These are phyloP conservation scores for Polypterus senegalus DNA, from an alignment of 2,113 vertebrate genomes.

Conservation along the genomic window DNA sequence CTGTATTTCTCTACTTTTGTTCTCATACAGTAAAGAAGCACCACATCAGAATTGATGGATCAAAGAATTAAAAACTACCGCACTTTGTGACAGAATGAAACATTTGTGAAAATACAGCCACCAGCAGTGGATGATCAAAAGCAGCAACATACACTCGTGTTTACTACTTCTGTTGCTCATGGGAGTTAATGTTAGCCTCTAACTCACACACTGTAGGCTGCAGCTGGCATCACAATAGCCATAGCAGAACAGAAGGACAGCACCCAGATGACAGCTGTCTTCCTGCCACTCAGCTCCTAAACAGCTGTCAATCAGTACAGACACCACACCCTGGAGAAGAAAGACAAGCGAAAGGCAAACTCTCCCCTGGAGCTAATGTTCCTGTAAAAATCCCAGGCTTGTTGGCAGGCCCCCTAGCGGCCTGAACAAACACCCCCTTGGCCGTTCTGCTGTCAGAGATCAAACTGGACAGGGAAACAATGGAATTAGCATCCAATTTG, in stretches of 20 bases:
- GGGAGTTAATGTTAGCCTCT: too few species aligned
- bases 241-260: constrained; percentile 43
- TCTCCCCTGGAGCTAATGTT: constrained; percentile 28
- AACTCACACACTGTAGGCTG: constrained; percentile 18
- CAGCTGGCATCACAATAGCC: constrained; percentile 58
- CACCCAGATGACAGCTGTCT: constrained; percentile 74
- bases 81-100: too few species aligned
- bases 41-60: too few species aligned
- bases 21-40: too few species aligned
- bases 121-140: too few species aligned
- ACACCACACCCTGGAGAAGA: constrained; percentile 35
- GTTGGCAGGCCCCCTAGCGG: constrained; percentile 21
- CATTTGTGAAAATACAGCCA: too few species aligned
- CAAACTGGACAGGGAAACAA: constrained; percentile 30
- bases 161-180: too few species aligned
- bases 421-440: constrained; percentile 36
- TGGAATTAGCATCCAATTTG: constrained; percentile 50
- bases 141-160: too few species aligned
- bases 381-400: constrained; percentile 33
- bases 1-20: too few species aligned
- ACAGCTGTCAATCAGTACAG: constrained; percentile 54
- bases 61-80: too few species aligned
- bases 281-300: constrained; percentile 48
- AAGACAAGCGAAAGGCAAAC: constrained; percentile 19
- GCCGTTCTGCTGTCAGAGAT: constrained; percentile 24